A percentile compares a stretch with the other conserved stretches of the same genome.
Conservation (phyloP, 1,140 invertebrate genomes). For the Homarus americanus region DNA sequence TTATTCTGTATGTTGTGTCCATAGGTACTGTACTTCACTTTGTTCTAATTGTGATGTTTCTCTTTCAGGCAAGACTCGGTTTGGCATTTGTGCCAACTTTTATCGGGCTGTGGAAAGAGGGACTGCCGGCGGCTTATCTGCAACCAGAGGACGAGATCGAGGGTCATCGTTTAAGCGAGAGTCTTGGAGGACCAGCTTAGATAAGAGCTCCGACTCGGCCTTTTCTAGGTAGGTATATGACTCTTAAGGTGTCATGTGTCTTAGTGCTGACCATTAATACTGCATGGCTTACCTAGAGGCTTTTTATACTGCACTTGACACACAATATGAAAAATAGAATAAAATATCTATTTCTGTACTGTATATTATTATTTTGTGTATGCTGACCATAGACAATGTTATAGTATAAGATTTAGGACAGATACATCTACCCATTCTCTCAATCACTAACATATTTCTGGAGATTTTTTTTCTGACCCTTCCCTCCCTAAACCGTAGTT, state of each 20-base stretch:
- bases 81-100: slow-evolving; percentile 99
- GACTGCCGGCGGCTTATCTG: slow-evolving; percentile 81
- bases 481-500: not conserved
- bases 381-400: too few relatives aligned
- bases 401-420: too few relatives aligned
- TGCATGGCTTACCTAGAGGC: not conserved
- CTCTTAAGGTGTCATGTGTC: not conserved
- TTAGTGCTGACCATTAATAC: not conserved
- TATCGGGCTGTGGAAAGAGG: slow-evolving; percentile 89
- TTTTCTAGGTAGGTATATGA: slow-evolving; percentile 89
- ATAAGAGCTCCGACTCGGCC: slow-evolving; percentile 93
- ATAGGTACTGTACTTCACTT: not conserved
- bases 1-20: not conserved
- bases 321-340: too few relatives aligned
- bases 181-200: slow-evolving; percentile 93
- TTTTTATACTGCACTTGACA: not conserved
- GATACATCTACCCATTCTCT: too few relatives aligned
- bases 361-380: too few relatives aligned
- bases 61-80: slow-evolving; percentile 86
- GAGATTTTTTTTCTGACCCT: too few relatives aligned
- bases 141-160: slow-evolving; percentile 74
- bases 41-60: not conserved
- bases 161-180: slow-evolving; percentile 85
- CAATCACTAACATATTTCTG: too few relatives aligned
- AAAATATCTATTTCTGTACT: too few relatives aligned